Base-by-base conservation (phyloP, 2,888 invertebrate genomes). In the Megaustenia siamemsis region DNA sequence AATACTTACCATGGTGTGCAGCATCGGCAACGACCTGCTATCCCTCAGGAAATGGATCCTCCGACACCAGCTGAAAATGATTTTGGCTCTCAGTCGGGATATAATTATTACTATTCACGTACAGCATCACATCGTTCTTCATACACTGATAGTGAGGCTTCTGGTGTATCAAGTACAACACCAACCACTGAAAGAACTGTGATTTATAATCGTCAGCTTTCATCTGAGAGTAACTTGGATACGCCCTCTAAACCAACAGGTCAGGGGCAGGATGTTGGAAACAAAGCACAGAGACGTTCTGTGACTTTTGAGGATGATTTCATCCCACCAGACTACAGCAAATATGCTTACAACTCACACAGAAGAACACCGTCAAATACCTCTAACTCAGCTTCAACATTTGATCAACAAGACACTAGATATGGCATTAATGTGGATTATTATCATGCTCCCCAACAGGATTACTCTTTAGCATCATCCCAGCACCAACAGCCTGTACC, bases 1-100 rank as follows among this genome's bases (percentile, higher is more conserved):
- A 97, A 98, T 94, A 98, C 98, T 1, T 98, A 97, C 95, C 98
- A 98, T 94, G 98, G 97, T 0, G 88, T 89, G 35, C 97, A 97
- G 71, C 96, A 96, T 10, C 95, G 96, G 92, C 91, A 93, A 63
- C 87, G 94, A 76, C 94, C 94, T 45, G 91, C 91, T 87, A 89
- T 92, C 28, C 90, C 91, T 82, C 90, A 92, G 60, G 91, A 91
- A 82, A 56, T 73, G n/a, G 84, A 85, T 28, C 82, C 87, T 21
- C 85, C 87, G 63, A 86, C 87, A 32, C 86, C 88, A 32, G 68
- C 83, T 32, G 82, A 80, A 43, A 63, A 77, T 66, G 87, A 87
- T 28, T 78, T 53, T 60, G 24, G 21, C 60, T 40, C n/a, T 38
- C 75, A 69, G 38, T 60, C 56, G 24, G 79, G 53, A 21, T 77